Conservation (phyloP, 2,888 invertebrate species). For the Tricholauxania praeusta region DNA sequence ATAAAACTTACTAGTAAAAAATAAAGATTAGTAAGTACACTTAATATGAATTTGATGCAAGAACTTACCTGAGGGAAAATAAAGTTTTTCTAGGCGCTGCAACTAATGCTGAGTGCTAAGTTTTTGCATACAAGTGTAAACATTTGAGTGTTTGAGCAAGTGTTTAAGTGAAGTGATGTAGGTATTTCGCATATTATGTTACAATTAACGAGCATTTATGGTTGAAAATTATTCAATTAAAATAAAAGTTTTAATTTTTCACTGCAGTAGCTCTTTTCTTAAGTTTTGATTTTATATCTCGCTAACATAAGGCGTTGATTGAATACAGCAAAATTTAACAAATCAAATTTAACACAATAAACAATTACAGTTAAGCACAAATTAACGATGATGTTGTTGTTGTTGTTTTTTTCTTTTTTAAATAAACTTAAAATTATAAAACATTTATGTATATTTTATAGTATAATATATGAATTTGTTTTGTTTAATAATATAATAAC, state of each 20-base stretch:
- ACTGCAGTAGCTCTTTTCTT: slow-evolving; percentile 4
- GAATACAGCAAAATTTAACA: slow-evolving; percentile 8
- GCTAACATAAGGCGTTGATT: neutral
- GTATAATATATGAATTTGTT: slow-evolving; percentile 28
- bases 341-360: slow-evolving; percentile 36
- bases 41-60: neutral
- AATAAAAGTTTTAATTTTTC: slow-evolving; percentile 12
- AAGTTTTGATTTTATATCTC: too few relatives aligned
- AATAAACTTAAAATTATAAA: slow-evolving; percentile 32
- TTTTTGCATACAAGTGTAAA: slow-evolving; percentile 3
- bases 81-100: slow-evolving; percentile 16
- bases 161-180: neutral
- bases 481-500: slow-evolving; percentile 32
- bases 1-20: neutral
- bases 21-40: neutral
- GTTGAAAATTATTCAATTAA: neutral
- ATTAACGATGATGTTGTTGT: slow-evolving; percentile 6
- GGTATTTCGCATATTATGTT: neutral
- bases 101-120: slow-evolving; percentile 19
- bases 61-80: slow-evolving; percentile 28
- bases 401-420: slow-evolving; percentile 19
- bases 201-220: neutral
- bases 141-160: neutral
- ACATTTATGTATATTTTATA: slow-evolving; percentile 20
- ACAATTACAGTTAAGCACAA: slow-evolving; percentile 14